phyloP scores from a whole-genome alignment of 2,797 vertebrate genomes.

The Graptemys geographica region DNA sequence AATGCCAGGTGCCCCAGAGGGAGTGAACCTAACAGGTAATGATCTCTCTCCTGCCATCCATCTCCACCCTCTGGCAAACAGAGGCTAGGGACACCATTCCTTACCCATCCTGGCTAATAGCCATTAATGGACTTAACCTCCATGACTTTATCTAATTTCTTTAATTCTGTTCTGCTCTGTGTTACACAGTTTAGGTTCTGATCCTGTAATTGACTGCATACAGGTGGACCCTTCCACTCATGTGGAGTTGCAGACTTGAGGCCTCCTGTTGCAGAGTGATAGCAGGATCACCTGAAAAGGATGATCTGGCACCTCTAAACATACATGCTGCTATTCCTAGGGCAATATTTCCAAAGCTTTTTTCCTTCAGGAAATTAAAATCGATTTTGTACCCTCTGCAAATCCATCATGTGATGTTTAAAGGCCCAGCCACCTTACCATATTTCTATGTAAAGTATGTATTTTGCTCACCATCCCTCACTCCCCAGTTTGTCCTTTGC shows the following conservation, averaged over 20 bases:
- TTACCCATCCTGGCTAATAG: too few relatives aligned
- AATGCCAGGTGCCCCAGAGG: too few relatives aligned
- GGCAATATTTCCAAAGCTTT: neutral
- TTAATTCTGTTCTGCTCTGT: neutral
- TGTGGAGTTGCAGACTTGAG: neutral
- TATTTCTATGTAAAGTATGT: fast-evolving
- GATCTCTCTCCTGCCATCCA: too few relatives aligned
- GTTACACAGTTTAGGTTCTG: neutral
- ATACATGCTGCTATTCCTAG: neutral
- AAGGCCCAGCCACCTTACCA: neutral
- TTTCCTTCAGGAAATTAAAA: fast-evolving
- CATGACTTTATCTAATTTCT: too few relatives aligned
- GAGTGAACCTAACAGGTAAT: too few relatives aligned
- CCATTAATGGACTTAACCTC: too few relatives aligned
- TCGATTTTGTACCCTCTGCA: fast-evolving
- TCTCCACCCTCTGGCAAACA: too few relatives aligned
- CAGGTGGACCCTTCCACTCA: neutral
- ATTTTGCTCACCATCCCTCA: neutral
- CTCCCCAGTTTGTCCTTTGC: neutral
- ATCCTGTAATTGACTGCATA: neutral
- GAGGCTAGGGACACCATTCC: too few relatives aligned
- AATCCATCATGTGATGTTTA: fast-evolving
- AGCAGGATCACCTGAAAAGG: neutral
- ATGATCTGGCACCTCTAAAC: too few relatives aligned
- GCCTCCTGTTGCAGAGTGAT: neutral